phyloP scores from a whole-genome alignment of 2,888 invertebrate genomes.

The Cylloceria caligata region DNA sequence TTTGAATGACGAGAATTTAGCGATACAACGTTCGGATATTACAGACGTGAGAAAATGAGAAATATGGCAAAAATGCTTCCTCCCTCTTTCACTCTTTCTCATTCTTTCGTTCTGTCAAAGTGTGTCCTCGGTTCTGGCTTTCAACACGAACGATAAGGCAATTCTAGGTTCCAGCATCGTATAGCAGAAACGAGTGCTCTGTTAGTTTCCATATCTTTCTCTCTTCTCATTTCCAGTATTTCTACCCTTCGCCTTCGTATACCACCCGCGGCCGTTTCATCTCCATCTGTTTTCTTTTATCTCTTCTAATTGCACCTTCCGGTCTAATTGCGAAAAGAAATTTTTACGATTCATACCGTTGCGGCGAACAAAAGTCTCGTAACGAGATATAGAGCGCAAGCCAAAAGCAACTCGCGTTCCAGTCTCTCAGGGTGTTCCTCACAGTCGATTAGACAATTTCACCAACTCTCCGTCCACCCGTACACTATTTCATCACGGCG shows the following conservation, averaged over 20 bases:
- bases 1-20: constrained; percentile 50
- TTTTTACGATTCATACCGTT: constrained; percentile 66
- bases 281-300: constrained; percentile 62
- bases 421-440: background rate
- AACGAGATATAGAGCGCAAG: constrained; percentile 39
- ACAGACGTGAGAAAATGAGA: constrained; percentile 46
- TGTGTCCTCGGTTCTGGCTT: background rate
- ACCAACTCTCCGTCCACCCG: background rate
- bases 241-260: background rate
- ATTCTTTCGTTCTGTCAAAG: constrained; percentile 12
- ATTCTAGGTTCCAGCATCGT: background rate
- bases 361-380: constrained; percentile 66
- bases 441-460: constrained; percentile 19
- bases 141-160: constrained; percentile 6
- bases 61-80: constrained; percentile 33
- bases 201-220: constrained; percentile 2
- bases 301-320: constrained; percentile 67
- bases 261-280: constrained; percentile 9
- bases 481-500: background rate
- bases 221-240: constrained; percentile 2
- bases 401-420: background rate
- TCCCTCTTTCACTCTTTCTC: background rate
- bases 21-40: constrained; percentile 12
- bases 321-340: constrained; percentile 67
- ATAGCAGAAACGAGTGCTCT: constrained; percentile 6